These are phyloP conservation scores for Thamnophis sirtalis DNA, from an alignment of 2,113 vertebrate species.

Conservation along the genomic window DNA sequence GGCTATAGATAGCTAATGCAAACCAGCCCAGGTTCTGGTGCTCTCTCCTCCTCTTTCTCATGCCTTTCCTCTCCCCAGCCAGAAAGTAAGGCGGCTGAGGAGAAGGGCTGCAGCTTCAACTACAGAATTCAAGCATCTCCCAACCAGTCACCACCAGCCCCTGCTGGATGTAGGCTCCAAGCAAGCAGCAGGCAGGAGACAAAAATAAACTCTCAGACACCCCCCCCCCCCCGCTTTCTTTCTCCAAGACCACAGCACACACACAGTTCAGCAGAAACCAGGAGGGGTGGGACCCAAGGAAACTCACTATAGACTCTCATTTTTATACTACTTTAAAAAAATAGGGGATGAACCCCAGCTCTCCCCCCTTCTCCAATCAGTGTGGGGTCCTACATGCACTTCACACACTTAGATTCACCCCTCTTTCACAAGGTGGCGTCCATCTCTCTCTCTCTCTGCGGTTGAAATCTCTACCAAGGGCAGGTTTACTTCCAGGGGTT, in stretches of 20 bases:
- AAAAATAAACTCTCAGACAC: constrained; percentile 71
- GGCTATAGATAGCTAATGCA: constrained; percentile 43
- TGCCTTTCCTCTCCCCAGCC: constrained; percentile 15
- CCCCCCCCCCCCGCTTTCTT: constrained; percentile 35
- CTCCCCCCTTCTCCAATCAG: neutral
- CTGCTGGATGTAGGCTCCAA: constrained; percentile 58
- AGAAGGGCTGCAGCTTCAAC: constrained; percentile 54
- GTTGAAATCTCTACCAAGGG: neutral
- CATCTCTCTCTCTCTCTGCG: neutral
- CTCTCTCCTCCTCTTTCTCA: constrained; percentile 24
- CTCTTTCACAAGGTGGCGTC: neutral
- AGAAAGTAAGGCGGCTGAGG: neutral
- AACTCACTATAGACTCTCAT: neutral
- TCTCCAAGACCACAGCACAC: constrained; percentile 60
- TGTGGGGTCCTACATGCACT: neutral
- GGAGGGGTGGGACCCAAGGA: neutral
- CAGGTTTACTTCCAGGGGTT: neutral
- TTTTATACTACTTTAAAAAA: neutral
- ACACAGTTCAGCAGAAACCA: constrained; percentile 44
- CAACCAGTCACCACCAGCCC: constrained; percentile 34
- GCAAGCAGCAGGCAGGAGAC: constrained; percentile 45
- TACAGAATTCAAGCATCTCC: constrained; percentile 53
- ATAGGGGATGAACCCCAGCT: neutral
- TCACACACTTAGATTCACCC: neutral
- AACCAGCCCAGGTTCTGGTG: constrained; percentile 30